Base-by-base conservation (phyloP, 2,888 invertebrate species). In the Caenorhabditis virilis region DNA sequence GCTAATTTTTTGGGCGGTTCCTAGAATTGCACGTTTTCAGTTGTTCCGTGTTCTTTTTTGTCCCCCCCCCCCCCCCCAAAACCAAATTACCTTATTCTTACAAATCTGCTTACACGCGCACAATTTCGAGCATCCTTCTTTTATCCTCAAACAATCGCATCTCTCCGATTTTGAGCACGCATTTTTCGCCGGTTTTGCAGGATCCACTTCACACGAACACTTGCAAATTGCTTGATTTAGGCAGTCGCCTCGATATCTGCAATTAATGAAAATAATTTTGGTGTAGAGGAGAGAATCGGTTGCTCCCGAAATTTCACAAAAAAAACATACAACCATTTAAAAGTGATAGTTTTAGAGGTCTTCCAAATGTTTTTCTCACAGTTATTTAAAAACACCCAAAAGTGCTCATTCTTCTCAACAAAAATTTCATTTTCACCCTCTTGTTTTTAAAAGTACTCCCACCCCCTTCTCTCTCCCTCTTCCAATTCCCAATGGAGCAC, bases 211-310 rank as follows among this genome's bases (percentile, higher is more conserved):
- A 70, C 83, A 83, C 20, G 77, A 78, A 59, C 83, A 83, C 62
- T 83, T 83, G 76, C 83, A 83, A 23, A 83, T 83, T 13, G 83
- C 83, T 50, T 83, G 83, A 49, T 83, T 83, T 39, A 83, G 70
- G 58, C 83, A 83, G 72, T 83, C 83, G 33, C 83, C 83, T 16
- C 83, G 78, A 53, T 80, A 82, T 59, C 81, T 82, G 61, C 36
- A 78, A 46, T 46, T 23, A 20, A 22, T 9, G n/a, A 25, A 30
- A 30, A 15, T 9, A n/a, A 5, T 36, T 36, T 15, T 11, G n/a
- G n/a, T 36, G n/a, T 6, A 30, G 30, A 9, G 30, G 30, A n/a
- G n/a, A n/a, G n/a, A n/a, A n/a, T n/a, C n/a, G n/a, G n/a, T n/a
- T n/a, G n/a, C n/a, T n/a, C n/a, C n/a, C n/a, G n/a, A n/a, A n/a